A percentile compares a stretch with the other conserved stretches of the same genome.
Conservation (phyloP, 1,140 invertebrate species). For the Sycobia sp. region DNA sequence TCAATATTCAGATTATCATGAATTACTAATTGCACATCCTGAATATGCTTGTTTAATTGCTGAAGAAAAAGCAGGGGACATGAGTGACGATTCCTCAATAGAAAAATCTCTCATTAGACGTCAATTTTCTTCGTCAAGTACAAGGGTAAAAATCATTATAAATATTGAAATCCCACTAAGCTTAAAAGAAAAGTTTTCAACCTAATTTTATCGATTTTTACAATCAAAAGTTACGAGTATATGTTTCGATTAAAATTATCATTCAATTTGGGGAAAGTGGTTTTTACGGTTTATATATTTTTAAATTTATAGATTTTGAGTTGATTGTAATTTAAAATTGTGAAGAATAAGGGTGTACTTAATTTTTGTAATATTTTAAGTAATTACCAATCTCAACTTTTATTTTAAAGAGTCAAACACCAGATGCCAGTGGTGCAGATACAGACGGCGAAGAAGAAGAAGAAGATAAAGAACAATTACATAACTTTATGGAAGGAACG, state of each 20-base stretch:
- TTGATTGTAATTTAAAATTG: background rate
- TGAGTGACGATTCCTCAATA: conserved; percentile 49
- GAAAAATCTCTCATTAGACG: conserved; percentile 43
- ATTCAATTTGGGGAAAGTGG: no score
- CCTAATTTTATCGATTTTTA: no score
- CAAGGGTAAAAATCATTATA: conserved; percentile 41
- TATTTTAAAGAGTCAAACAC: conserved; percentile 49
- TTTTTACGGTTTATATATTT: no score
- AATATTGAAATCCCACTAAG: no score
- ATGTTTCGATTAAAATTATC: no score
- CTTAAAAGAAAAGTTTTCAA: no score
- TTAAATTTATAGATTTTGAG: background rate
- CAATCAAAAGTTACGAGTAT: no score
- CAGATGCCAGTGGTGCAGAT: conserved; percentile 44
- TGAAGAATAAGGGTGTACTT: no score
- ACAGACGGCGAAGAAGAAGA: conserved; percentile 65
- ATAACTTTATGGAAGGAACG: conserved; percentile 64
- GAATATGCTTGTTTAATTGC: conserved; percentile 50
- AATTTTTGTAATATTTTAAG: no score
- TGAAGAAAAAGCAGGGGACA: conserved; percentile 48
- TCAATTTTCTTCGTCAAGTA: conserved; percentile 54
- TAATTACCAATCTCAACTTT: no score
- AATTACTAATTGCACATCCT: conserved; percentile 59
- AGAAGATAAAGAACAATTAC: conserved; percentile 54
- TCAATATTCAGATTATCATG: conserved; percentile 61